Evolutionary conservation across 2,888 invertebrate species (phyloP).

Genomic region (Athripsodes cinereus): DNA sequence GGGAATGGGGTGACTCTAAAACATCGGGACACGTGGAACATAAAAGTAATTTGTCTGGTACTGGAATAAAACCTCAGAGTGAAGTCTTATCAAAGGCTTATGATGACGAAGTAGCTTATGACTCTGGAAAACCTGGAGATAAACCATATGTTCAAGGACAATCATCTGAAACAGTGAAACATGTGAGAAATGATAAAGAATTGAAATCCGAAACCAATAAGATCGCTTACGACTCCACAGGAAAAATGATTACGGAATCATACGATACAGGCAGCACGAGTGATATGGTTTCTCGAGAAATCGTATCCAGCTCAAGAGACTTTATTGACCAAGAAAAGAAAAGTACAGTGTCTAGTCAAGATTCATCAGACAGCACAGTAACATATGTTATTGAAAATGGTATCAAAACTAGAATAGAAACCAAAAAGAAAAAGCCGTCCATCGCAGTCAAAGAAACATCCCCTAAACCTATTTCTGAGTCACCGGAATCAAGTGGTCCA

Average conservation of each 20-base stretch:
- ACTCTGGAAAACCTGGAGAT: conserved; percentile 35
- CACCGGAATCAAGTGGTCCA: background rate
- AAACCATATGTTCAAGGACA: conserved; percentile 25
- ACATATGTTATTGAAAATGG: conserved; percentile 26
- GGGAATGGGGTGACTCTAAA: conserved; percentile 34
- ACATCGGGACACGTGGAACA: conserved; percentile 32
- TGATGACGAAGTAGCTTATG: conserved; percentile 36
- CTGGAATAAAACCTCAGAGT: conserved; percentile 37
- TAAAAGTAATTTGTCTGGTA: conserved; percentile 35
- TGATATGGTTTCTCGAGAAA: background rate
- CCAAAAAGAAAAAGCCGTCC: conserved; percentile 6
- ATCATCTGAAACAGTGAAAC: conserved; percentile 24
- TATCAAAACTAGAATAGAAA: conserved; percentile 21
- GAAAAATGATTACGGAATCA: conserved; percentile 29
- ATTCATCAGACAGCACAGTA: conserved; percentile 6
- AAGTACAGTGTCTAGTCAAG: conserved; percentile 9
- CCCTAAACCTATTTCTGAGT: background rate
- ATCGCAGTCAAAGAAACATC: background rate
- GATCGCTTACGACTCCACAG: conserved; percentile 38
- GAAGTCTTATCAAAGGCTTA: conserved; percentile 36
- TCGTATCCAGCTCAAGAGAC: background rate
- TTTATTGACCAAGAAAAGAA: conserved; percentile 5
- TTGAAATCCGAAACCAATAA: conserved; percentile 34
- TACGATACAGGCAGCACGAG: background rate
- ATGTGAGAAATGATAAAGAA: conserved; percentile 26